Percentiles rank a stretch among this genome's conserved stretches.
phyloP scores from a whole-genome alignment of 2,888 invertebrate species.

The Macrophya annulata region DNA sequence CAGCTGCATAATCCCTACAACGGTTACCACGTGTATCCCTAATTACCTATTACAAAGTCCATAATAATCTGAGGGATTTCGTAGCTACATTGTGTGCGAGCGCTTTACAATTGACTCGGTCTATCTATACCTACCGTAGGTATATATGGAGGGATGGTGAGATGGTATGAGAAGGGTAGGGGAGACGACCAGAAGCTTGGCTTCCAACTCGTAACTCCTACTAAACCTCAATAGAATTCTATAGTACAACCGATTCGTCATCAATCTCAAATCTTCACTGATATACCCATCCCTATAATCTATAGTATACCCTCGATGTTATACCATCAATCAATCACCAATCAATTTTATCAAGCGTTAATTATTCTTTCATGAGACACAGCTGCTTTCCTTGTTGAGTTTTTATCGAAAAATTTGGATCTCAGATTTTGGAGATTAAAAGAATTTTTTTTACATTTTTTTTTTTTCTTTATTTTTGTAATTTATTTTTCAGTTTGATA shows the following conservation, averaged over 20 bases:
- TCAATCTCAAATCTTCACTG: background rate
- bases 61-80: constrained; percentile 56
- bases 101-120: constrained; percentile 44
- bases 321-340: background rate
- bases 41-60: constrained; percentile 56
- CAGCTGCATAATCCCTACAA: constrained; percentile 53
- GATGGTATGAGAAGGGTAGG: background rate
- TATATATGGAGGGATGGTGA: background rate
- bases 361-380: background rate
- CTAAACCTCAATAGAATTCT: constrained; percentile 10
- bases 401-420: too few species aligned
- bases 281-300: background rate
- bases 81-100: constrained; percentile 7
- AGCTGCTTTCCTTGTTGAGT: background rate
- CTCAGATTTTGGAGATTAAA: background rate
- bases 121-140: constrained; percentile 1
- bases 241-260: constrained; percentile 12
- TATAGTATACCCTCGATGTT: too few species aligned
- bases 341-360: background rate
- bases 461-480: background rate
- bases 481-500: too few species aligned
- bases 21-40: constrained; percentile 49
- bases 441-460: too few species aligned
- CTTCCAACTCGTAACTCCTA: constrained; percentile 16
- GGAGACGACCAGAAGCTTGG: background rate